phyloP scores from a whole-genome alignment of 53 echinoderm and acorn worm genomes.

The Paracentrotus lividus region DNA sequence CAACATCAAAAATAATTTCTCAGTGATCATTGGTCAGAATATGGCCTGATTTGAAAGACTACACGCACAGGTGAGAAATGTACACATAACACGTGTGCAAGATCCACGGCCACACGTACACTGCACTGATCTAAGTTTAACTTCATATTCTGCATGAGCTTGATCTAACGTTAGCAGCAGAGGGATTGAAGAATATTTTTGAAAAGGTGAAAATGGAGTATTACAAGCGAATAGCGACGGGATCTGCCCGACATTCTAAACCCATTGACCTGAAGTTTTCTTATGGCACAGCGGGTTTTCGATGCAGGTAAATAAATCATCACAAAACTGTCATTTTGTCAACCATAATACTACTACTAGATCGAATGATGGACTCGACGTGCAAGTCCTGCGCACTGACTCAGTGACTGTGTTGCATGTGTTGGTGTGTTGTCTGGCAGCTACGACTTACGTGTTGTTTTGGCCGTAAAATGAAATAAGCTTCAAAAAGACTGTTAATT shows the following conservation, averaged over 20 bases:
- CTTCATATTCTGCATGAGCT: too few relatives aligned
- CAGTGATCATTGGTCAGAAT: too few relatives aligned
- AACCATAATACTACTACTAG: not conserved
- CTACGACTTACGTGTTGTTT: too few relatives aligned
- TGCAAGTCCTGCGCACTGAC: not conserved
- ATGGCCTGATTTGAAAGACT: too few relatives aligned
- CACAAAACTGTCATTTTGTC: not conserved
- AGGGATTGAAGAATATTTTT: not conserved
- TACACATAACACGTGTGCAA: too few relatives aligned
- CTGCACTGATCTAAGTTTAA: too few relatives aligned
- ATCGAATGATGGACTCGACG: not conserved
- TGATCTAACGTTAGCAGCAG: too few relatives aligned
- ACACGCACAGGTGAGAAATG: too few relatives aligned
- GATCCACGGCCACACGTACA: too few relatives aligned
- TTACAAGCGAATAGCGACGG: conserved; percentile 30
- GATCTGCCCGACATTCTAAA: conserved; percentile 74
- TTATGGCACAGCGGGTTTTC: conserved; percentile 96
- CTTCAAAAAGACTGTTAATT: too few relatives aligned
- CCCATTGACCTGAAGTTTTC: conserved; percentile 60
- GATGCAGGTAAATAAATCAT: conserved; percentile 77
- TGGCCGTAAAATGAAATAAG: too few relatives aligned
- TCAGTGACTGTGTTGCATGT: not conserved
- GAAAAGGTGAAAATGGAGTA: conserved; percentile 55
- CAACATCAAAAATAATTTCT: too few relatives aligned
- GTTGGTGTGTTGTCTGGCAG: not conserved